Percentiles rank a stretch among this genome's conserved stretches.
These are phyloP conservation scores for Lamellibrachia columna DNA, from an alignment of 2,888 invertebrate species.

Conservation along the genomic window DNA sequence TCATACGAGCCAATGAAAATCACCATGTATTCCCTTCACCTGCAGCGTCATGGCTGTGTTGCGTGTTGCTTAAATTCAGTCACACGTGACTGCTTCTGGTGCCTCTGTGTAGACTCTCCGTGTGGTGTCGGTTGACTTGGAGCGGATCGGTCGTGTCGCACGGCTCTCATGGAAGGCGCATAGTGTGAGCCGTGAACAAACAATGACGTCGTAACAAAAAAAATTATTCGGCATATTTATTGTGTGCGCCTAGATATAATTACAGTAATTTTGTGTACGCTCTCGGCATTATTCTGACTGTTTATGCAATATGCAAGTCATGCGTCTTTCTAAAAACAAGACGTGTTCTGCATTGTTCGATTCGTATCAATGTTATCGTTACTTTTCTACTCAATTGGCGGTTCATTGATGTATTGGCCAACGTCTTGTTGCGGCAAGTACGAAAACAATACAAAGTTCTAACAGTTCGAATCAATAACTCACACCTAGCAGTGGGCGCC, in stretches of 20 bases:
- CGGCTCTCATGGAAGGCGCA: background rate
- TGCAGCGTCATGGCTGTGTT: background rate
- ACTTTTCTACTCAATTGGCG: background rate
- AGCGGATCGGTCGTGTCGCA: background rate
- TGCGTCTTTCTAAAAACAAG: background rate
- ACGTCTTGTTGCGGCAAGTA: no score
- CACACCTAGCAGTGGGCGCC: background rate
- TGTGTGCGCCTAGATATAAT: background rate
- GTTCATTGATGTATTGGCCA: background rate
- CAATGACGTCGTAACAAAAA: no score
- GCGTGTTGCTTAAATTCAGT: background rate
- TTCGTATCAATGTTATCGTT: background rate
- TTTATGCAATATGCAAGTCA: background rate
- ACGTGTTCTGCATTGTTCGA: background rate
- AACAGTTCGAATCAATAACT: background rate
- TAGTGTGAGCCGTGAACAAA: background rate
- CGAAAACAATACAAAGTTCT: background rate
- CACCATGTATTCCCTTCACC: background rate
- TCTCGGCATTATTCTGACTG: background rate
- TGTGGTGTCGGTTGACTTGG: background rate
- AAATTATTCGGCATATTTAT: no score
- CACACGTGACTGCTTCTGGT: background rate
- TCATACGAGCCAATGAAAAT: background rate
- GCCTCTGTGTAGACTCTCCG: background rate
- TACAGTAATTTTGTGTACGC: background rate